phyloP scores from a whole-genome alignment of 92 coral and sea anemone species.

The Phenganax subtilis region DNA sequence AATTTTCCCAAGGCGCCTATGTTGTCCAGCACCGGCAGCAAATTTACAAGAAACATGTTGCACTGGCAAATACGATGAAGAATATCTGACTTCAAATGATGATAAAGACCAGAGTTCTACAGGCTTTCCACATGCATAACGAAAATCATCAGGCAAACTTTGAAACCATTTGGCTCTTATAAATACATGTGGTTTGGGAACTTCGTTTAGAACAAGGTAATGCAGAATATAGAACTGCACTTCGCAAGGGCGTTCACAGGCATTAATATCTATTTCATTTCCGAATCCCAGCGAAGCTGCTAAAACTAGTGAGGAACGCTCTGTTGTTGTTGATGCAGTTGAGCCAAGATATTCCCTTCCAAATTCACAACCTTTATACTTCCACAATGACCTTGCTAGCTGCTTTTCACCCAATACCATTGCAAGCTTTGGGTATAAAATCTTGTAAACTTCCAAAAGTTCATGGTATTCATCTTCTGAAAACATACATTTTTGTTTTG shows the following conservation, averaged over 20 bases:
- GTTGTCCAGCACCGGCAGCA: background rate
- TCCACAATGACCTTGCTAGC: background rate
- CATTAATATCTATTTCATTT: background rate
- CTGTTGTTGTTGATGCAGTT: background rate
- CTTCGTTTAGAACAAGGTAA: background rate
- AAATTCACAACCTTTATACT: background rate
- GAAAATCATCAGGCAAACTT: background rate
- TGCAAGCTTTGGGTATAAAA: background rate
- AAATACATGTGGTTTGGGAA: background rate
- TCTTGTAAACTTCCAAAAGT: conserved; percentile 5
- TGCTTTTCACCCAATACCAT: background rate
- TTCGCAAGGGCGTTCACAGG: background rate
- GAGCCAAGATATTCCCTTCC: background rate
- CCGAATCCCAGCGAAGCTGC: background rate
- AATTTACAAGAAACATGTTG: background rate
- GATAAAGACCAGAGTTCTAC: background rate
- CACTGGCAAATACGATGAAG: conserved; percentile 5
- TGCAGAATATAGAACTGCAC: background rate
- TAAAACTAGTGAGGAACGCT: background rate
- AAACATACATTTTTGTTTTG: background rate
- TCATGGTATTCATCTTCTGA: background rate
- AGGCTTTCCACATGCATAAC: background rate
- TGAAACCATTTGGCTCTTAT: background rate
- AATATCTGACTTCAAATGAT: background rate
- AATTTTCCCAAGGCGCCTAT: background rate